Conservation (phyloP, 1,140 invertebrate genomes). For the Eubasilissa regina region DNA sequence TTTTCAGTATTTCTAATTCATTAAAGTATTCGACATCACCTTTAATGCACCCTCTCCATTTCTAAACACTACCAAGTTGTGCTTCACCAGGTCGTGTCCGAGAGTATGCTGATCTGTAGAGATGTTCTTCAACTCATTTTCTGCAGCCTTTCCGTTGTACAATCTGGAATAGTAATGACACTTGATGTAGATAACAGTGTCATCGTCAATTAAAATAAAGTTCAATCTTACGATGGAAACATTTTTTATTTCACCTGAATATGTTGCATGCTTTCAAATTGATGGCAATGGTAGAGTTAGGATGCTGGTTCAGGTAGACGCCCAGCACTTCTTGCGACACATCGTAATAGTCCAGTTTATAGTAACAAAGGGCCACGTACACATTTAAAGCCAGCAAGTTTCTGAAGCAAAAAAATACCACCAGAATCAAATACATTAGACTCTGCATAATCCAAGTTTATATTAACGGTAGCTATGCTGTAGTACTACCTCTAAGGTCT, state of each 20-base stretch:
- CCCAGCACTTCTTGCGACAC: constrained; percentile 95
- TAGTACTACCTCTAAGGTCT: too few relatives aligned
- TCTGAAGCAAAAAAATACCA: constrained; percentile 71
- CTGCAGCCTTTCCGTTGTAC: constrained; percentile 95
- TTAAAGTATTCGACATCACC: too few relatives aligned
- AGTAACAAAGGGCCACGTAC: constrained; percentile 97
- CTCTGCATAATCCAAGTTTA: too few relatives aligned
- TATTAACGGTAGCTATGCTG: too few relatives aligned
- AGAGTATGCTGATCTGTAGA: constrained; percentile 87
- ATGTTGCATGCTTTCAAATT: constrained; percentile 90
- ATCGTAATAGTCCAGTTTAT: constrained; percentile 95
- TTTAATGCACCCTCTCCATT: constrained; percentile 94
- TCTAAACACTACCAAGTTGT: constrained; percentile 97
- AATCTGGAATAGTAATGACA: constrained; percentile 76
- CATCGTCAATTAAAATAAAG: background rate
- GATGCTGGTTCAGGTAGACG: constrained; percentile 93
- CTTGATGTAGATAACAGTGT: background rate
- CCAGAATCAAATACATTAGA: too few relatives aligned
- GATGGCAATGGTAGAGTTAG: constrained; percentile 94
- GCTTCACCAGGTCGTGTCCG: constrained; percentile 93
- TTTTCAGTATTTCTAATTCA: too few relatives aligned
- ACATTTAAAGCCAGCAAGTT: constrained; percentile 96
- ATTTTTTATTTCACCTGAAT: constrained; percentile 65
- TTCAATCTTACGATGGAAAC: too few relatives aligned
- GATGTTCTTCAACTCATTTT: constrained; percentile 86